Base-by-base conservation (phyloP, 2,797 vertebrate genomes). In the Ataeniobius toweri region DNA sequence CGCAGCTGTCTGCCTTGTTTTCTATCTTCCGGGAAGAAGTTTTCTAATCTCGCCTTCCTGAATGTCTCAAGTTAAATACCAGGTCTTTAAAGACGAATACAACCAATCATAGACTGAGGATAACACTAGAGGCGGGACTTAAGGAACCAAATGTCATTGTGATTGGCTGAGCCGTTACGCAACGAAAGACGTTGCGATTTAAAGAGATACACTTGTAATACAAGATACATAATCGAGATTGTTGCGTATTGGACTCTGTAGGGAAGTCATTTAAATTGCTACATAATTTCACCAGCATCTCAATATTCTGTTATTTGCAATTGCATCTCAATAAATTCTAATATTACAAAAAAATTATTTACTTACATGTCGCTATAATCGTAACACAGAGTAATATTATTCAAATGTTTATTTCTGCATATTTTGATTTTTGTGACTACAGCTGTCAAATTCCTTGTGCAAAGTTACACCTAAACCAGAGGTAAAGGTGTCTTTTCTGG, bases 161-260 rank as follows among this genome's bases (percentile, higher is more conserved):
- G 82, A 92, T 89, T 92, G 88, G 92, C 77, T 77, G 50, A 67
- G 53, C 5, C 26, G 26, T 85, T 83, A 75, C 36, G 41, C 28
- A 83, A 53, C 1, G 0, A 2, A 3, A 58, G n/a, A 65, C 9
- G 28, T 13, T 16, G 4, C 4, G 28, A 12, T 3, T 36, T 51
- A n/a, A 67, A 65, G 24, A 71, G 39, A 51, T 20, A 41, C 41
- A 41, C 12, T 50, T 70, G 31, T 51, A 41, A 79, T 24, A 39
- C 18, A 39, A 16, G n/a, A 50, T 61, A 59, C 41, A 44, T 41
- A 44, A 56, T 55, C 31, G 1, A 22, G 5, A 14, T 5, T 39
- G 18, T 36, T 53, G 48, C 3, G 31, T 28, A 16, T 18, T 36
- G 28, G 14, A 63, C 6, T 65, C 28, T 55, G 12, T 72, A 5